A percentile compares a stretch with the other conserved stretches of the same genome.
Evolutionary conservation across 2,888 invertebrate species (phyloP).

Genomic region (Bhutanitis thaidina): DNA sequence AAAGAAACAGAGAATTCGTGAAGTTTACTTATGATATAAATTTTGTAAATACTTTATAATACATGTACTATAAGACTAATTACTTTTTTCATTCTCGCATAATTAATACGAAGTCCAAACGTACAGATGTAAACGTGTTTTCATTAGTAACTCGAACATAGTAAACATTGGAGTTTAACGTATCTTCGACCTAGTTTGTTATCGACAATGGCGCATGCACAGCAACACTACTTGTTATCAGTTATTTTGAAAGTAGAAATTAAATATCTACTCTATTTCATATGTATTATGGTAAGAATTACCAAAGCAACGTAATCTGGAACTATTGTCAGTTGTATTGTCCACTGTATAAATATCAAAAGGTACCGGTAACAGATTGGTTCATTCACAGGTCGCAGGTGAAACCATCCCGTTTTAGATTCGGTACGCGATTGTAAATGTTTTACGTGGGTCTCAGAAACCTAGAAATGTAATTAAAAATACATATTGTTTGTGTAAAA

Average conservation of each 20-base stretch:
- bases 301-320: background rate
- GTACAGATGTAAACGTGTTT: background rate
- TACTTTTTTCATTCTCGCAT: background rate
- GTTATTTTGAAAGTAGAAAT: background rate
- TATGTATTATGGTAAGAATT: background rate
- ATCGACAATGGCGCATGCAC: slow-evolving; percentile 17
- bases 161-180: slow-evolving; percentile 6
- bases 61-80: background rate
- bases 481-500: too few species aligned
- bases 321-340: slow-evolving; percentile 15
- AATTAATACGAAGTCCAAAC: background rate
- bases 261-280: slow-evolving; percentile 1
- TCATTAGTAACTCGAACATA: slow-evolving; percentile 5
- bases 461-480: slow-evolving; percentile 25
- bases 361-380: slow-evolving; percentile 34
- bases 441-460: slow-evolving; percentile 40
- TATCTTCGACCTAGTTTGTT: slow-evolving; percentile 18
- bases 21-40: slow-evolving; percentile 14
- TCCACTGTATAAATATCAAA: slow-evolving; percentile 38
- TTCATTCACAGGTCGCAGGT: slow-evolving; percentile 65
- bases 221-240: slow-evolving; percentile 17
- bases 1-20: slow-evolving; percentile 88
- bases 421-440: slow-evolving; percentile 66
- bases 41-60: background rate
- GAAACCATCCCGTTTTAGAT: slow-evolving; percentile 69